Evolutionary conservation across 2,797 vertebrate species (phyloP).

Genomic region (Philypnodon macrostomus): DNA sequence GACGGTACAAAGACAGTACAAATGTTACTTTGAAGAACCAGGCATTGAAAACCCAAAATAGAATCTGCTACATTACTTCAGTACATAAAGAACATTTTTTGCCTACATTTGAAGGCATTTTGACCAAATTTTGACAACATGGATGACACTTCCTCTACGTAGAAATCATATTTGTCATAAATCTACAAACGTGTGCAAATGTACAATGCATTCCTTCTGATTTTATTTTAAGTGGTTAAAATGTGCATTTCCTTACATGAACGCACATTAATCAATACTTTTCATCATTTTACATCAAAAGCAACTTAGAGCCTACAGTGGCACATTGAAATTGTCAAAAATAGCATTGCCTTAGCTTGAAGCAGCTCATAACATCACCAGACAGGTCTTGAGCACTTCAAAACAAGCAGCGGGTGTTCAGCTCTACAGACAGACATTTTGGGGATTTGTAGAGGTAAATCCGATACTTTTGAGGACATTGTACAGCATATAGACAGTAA

Average conservation of each 20-base stretch:
- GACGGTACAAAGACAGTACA: slow-evolving; percentile 75
- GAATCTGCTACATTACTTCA: slow-evolving; percentile 31
- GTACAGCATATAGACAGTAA: slow-evolving; percentile 39
- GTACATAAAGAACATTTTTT: slow-evolving; percentile 37
- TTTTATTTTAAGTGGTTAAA: no score
- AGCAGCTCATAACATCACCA: slow-evolving; percentile 46
- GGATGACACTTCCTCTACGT: slow-evolving; percentile 26
- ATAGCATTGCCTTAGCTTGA: slow-evolving; percentile 52
- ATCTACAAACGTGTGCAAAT: slow-evolving; percentile 24
- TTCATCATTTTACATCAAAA: slow-evolving; percentile 40
- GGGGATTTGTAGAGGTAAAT: slow-evolving; percentile 23
- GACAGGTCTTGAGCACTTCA: slow-evolving; percentile 57
- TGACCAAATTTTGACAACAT: slow-evolving; percentile 26
- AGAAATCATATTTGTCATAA: slow-evolving; percentile 12
- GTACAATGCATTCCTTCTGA: slow-evolving; percentile 11
- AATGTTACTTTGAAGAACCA: slow-evolving; percentile 61
- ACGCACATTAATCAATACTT: slow-evolving; percentile 28
- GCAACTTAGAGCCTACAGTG: slow-evolving; percentile 57
- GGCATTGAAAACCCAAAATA: slow-evolving; percentile 48
- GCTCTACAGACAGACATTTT: slow-evolving; percentile 25
- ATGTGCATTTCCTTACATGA: no score
- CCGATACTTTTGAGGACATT: slow-evolving; percentile 41
- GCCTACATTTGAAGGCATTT: slow-evolving; percentile 59
- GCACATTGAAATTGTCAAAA: slow-evolving; percentile 69
- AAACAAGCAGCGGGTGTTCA: slow-evolving; percentile 18